Evolutionary conservation across 1,140 invertebrate species (phyloP), one percentile per base, ranked within the genome.

Genomic region (Drosophila chauvacae): DNA sequence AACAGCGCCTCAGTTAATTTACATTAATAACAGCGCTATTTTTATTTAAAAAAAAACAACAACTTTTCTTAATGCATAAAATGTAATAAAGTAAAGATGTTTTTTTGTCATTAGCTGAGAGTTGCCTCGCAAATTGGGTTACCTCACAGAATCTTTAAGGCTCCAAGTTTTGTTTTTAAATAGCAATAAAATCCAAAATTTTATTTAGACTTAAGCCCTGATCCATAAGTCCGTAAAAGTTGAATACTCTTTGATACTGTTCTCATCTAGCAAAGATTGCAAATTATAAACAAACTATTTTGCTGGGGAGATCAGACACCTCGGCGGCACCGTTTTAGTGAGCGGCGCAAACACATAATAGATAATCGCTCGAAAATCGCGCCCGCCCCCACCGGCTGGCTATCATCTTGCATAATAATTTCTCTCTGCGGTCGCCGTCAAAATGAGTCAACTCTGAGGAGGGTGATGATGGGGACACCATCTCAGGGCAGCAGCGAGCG

Each of bases 331-430:
- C 58, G 26, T 7, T 18, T 9, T 11, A 23, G 18, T 13, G 20
- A 45, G 44, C 44, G 4, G 14, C 41, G n/a, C 28, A 47, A 16
- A 35, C 42, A 18, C 13, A 44, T n/a, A 33, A 28, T 5, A 18
- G 37, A 42, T 42, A 58, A 42, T 28, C 35, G 23, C 1, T 9
- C 4, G 11, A 39, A 45, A 39, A 44, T 26, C 41, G 6, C 39
- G 5, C 20, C 16, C 5, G 33, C 11, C 33, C 23, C 23, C 23
- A 11, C 26, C 11, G 18, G 23, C 13, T 23, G 9, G 23, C 13
- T 23, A 18, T 13, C 20, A 59, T 18, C 44, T 61, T 61, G 59
- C 59, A 61, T 61, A 61, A 61, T 61, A 35, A 61, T 50, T 26
- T 50, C 14, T 13, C 26, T 14, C 26, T 45, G 57, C 39, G 41